Conservation (phyloP, 2,888 invertebrate species). For the Trachelus tabidus region DNA sequence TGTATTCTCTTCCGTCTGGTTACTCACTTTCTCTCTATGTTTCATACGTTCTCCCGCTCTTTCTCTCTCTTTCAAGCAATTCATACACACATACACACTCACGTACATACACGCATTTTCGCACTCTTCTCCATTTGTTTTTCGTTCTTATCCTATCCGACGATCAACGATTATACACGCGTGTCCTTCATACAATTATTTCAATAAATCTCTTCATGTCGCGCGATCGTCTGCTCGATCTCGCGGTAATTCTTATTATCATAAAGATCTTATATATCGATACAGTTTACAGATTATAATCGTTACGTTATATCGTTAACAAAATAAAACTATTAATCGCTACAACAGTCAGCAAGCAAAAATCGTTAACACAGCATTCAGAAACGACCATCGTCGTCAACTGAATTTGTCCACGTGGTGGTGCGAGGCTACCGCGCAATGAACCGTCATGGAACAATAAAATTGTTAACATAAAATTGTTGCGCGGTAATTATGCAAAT, state of each 20-base stretch:
- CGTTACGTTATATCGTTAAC: constrained; percentile 39
- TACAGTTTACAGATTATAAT: constrained; percentile 34
- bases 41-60: constrained; percentile 21
- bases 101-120: not conserved
- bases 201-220: not conserved
- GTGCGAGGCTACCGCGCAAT: constrained; percentile 8
- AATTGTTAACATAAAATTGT: not conserved
- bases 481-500: not conserved
- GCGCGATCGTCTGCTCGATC: not conserved
- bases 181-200: not conserved
- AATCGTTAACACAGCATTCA: constrained; percentile 40
- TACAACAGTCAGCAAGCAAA: constrained; percentile 64
- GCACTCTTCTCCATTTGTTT: constrained; percentile 12
- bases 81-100: not conserved
- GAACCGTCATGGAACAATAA: not conserved
- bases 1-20: constrained; percentile 32
- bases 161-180: constrained; percentile 20
- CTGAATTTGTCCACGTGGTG: constrained; percentile 2
- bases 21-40: not conserved
- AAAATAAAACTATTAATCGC: constrained; percentile 61
- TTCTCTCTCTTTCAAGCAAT: constrained; percentile 11
- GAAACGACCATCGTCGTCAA: constrained; percentile 20
- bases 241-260: constrained; percentile 29
- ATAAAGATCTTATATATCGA: constrained; percentile 38
- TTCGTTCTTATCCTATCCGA: constrained; percentile 26